phyloP scores from a whole-genome alignment of 2,888 invertebrate genomes.

The Malthinus flaveolus region DNA sequence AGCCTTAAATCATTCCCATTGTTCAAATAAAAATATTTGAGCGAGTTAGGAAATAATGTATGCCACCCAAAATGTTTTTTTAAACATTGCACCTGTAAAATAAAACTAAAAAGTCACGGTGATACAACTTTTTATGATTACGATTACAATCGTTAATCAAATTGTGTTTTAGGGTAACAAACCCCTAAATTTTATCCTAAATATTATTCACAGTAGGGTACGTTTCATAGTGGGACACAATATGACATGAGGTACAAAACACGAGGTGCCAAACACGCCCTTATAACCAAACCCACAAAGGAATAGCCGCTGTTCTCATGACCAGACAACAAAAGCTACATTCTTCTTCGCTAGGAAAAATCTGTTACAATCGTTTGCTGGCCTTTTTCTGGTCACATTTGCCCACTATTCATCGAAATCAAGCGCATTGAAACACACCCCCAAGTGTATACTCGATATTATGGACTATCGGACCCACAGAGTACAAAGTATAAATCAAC shows the following conservation, averaged over 20 bases:
- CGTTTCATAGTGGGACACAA: slow-evolving; percentile 28
- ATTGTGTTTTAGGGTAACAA: slow-evolving; percentile 37
- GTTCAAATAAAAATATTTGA: slow-evolving; percentile 7
- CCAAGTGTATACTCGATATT: slow-evolving; percentile 4
- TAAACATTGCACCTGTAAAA: not conserved
- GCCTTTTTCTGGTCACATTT: slow-evolving; percentile 39
- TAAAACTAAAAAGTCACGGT: slow-evolving; percentile 31
- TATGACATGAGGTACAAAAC: slow-evolving; percentile 26
- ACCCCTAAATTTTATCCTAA: slow-evolving; percentile 38
- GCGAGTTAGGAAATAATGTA: not conserved
- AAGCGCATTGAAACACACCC: slow-evolving; percentile 24
- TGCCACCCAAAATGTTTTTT: slow-evolving; percentile 1
- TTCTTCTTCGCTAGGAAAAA: slow-evolving; percentile 35
- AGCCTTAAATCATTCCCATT: slow-evolving; percentile 12
- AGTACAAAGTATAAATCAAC: too few species aligned
- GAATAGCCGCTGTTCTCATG: slow-evolving; percentile 38
- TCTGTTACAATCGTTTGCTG: slow-evolving; percentile 35
- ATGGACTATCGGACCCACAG: too few species aligned
- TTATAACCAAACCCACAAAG: slow-evolving; percentile 23
- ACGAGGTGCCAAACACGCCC: slow-evolving; percentile 26
- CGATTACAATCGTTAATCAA: slow-evolving; percentile 46
- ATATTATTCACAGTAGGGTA: slow-evolving; percentile 38
- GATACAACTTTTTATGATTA: slow-evolving; percentile 29
- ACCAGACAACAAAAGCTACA: slow-evolving; percentile 39
- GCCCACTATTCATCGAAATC: slow-evolving; percentile 42